Percentiles rank a stretch among this genome's conserved stretches.
These are phyloP conservation scores for Enteromius radiatus DNA, from an alignment of 2,797 vertebrate species.

Conservation along the genomic window DNA sequence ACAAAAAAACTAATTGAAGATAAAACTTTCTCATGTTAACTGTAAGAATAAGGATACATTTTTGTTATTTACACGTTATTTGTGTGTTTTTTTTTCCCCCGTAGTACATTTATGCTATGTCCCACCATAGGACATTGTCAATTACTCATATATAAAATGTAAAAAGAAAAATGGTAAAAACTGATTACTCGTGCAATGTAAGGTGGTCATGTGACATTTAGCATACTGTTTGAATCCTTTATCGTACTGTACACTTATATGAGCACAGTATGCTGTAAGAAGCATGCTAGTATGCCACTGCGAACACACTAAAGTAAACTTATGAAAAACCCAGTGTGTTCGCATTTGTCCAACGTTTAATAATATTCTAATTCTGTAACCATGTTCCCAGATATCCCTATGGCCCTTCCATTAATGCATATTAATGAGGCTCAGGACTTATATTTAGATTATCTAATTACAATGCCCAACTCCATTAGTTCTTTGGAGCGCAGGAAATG, in stretches of 20 bases:
- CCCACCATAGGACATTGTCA: too few species aligned
- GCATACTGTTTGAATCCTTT: not conserved
- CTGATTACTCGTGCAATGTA: not conserved
- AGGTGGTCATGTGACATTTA: not conserved
- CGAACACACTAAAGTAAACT: not conserved
- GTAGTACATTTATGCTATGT: too few species aligned
- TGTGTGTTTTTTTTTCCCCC: too few species aligned
- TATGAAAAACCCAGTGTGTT: not conserved
- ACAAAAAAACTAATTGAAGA: too few species aligned
- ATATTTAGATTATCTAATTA: conserved; percentile 66
- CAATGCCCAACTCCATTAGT: conserved; percentile 60
- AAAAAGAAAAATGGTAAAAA: not conserved
- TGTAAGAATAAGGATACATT: too few species aligned
- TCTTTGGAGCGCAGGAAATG: conserved; percentile 51
- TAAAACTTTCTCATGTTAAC: too few species aligned
- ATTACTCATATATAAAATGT: not conserved
- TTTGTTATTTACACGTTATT: too few species aligned
- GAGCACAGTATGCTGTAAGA: not conserved
- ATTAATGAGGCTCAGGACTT: conserved; percentile 57
- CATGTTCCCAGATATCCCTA: conserved; percentile 52
- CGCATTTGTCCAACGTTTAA: not conserved
- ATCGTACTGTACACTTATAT: not conserved
- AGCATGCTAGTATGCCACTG: not conserved
- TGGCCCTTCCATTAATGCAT: conserved; percentile 50
- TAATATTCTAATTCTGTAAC: conserved; percentile 43